Conservation (phyloP, 2,113 vertebrate species). For the Eira barbara region DNA sequence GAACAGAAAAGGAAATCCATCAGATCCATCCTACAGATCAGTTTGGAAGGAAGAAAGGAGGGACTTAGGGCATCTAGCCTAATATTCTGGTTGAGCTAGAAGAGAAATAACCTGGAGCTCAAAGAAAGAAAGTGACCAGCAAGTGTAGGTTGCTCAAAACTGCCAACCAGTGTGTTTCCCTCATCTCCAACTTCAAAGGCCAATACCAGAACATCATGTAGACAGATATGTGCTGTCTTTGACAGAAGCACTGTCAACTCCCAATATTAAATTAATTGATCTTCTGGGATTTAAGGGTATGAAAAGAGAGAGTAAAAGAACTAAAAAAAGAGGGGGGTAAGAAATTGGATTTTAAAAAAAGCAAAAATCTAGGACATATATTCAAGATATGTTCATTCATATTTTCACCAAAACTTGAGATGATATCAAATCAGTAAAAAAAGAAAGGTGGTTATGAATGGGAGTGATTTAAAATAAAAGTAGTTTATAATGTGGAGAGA, state of each 20-base stretch:
- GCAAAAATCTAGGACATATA: background rate
- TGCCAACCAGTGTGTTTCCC: background rate
- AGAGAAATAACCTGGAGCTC: background rate
- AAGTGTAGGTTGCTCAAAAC: background rate
- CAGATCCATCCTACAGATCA: background rate
- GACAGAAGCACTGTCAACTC: background rate
- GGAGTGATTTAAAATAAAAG: background rate
- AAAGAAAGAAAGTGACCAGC: background rate
- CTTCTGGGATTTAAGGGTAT: background rate
- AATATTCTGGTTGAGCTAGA: background rate
- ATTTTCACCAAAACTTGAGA: background rate
- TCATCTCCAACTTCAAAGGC: background rate
- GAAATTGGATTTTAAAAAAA: background rate
- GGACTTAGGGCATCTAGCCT: background rate
- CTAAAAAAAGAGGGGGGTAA: background rate
- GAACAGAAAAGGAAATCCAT: background rate
- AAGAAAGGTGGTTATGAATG: background rate
- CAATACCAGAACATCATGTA: background rate
- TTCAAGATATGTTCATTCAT: background rate
- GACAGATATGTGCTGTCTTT: background rate
- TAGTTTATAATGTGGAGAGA: background rate
- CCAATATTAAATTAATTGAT: background rate
- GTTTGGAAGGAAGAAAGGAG: background rate
- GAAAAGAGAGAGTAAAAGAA: background rate
- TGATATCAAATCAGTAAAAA: background rate